Base-by-base conservation (phyloP, 2,797 vertebrate genomes). In the Enteromius unitaeniatus region DNA sequence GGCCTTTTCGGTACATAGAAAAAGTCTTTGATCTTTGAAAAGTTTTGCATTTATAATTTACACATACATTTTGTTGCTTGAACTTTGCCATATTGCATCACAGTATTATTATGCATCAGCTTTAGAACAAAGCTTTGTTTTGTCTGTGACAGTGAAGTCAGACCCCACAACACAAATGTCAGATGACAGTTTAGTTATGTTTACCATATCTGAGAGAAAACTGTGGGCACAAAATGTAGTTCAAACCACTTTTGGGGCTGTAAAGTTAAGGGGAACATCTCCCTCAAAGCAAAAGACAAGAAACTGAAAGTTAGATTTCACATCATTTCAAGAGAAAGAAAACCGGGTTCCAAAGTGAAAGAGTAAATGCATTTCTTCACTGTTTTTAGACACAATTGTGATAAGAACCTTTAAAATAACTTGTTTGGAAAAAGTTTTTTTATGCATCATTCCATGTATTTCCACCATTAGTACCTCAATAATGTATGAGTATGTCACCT, bases 221-320 rank as follows among this genome's bases (percentile, higher is more conserved):
- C 60, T 8, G 40, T 7, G n/a, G 28, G 3, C 21, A 67, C 8
- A 79, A n/a, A 37, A 51, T n/a, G 17, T 40, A 47, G 0, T 6
- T 72, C 13, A n/a, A 72, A 6, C 37, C 49, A 28, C 51, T 28
- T 45, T 45, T 17, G 9, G 7, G 9, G 10, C n/a, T 37, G 45
- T 55, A 13, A 9, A 26, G 31, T 23, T 26, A 2, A 40, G 34
- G 47, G 47, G 3, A 80, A 69, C 47, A 28, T 42, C n/a, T 60
- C 3, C 10, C 7, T 45, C 23, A 47, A 9, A 2, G 23, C 11
- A 15, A 2, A 58, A 51, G 37, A 19, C 42, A 37, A 1, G 28
- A 64, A 64, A 82, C 69, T 74, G 69, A 51, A 74, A 82, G 55
- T 64, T 70, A 62, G 1, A 47, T 60, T 73, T 55, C 9, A 14